Evolutionary conservation across 2,113 vertebrate genomes (phyloP), one percentile per base, ranked within the genome.

Genomic region (Chionomys nivalis): DNA sequence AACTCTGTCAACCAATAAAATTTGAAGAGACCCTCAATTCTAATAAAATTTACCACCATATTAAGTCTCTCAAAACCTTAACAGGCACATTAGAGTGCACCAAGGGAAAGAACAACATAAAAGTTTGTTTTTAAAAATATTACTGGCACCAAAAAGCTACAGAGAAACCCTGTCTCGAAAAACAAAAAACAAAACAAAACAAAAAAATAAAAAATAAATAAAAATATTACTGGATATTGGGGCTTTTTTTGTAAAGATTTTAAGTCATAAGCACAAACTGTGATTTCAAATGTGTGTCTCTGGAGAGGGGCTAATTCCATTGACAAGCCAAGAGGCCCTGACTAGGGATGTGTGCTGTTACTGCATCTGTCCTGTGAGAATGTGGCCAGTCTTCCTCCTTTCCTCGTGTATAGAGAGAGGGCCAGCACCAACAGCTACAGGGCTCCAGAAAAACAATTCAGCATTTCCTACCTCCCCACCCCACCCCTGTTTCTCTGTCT

Each of bases 61-160:
- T 5, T 2, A 2, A 73, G 33, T 70, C 44, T 94, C 65, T 77
- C 92, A 70, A 85, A 95, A 73, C 16, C 7, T 66, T 1, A 87
- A 81, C 13, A 4, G 5, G 0, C n/a, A 70, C n/a, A 10, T 39
- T 65, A 42, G 23, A 79, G 24, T 92, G 87, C 33, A 16, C 42
- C 58, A 21, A 58, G 14, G 26, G 7, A 85, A 49, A 52, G 14
- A 88, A 76, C 28, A 76, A 72, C 12, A 61, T 10, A 10, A 44
- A 91, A 61, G 39, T 73, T 31, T 85, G 65, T 55, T 26, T 89
- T 94, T 93, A 76, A 66, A 63, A 94, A 75, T n/a, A n/a, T n/a
- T n/a, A n/a, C n/a, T n/a, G n/a, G n/a, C n/a, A n/a, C n/a, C n/a
- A n/a, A n/a, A n/a, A n/a, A n/a, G n/a, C n/a, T n/a, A n/a, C n/a